phyloP scores from a whole-genome alignment of 2,113 vertebrate species.

The Emydocephalus ijimae region DNA sequence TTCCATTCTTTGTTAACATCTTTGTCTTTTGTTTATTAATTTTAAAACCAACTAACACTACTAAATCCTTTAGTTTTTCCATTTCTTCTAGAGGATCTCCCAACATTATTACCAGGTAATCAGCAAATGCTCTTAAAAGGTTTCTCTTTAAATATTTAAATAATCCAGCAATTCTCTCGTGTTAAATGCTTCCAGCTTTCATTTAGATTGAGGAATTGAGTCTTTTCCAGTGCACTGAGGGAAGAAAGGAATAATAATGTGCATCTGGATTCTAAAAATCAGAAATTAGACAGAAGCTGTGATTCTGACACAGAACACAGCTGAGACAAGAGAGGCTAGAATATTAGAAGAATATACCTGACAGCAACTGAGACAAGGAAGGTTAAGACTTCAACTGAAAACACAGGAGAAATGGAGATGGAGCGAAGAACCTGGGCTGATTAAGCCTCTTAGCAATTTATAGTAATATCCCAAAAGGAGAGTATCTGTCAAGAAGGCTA shows the following conservation, averaged over 20 bases:
- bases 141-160: background rate
- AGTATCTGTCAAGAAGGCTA: background rate
- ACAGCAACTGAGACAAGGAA: background rate
- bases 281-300: background rate
- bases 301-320: background rate
- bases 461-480: background rate
- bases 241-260: background rate
- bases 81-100: background rate
- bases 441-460: background rate
- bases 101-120: background rate
- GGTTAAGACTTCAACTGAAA: background rate
- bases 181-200: background rate
- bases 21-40: background rate
- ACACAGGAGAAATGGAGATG: background rate
- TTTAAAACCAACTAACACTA: background rate
- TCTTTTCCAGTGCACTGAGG: background rate
- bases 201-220: background rate
- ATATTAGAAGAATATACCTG: background rate
- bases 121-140: background rate
- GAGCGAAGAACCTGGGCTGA: background rate
- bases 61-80: background rate
- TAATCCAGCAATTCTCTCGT: background rate
- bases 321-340: background rate
- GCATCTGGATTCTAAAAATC: background rate
- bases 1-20: background rate